phyloP scores from a whole-genome alignment of 1,140 invertebrate genomes.

The Saccostrea echinata region DNA sequence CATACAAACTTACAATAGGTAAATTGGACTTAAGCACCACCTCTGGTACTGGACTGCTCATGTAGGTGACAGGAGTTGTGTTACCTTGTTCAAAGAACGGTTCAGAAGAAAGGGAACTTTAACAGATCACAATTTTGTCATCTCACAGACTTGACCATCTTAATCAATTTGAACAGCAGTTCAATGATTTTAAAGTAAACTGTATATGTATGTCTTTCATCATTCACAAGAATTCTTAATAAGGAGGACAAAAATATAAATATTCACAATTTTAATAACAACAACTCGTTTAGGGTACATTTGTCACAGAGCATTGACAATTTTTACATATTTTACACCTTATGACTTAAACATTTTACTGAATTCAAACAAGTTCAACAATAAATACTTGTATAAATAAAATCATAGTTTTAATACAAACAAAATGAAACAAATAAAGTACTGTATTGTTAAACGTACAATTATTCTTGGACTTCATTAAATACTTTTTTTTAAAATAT shows the following conservation, averaged over 20 bases:
- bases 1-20: no score
- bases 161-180: no score
- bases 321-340: background rate
- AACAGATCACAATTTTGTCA: no score
- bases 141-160: no score
- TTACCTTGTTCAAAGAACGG: no score
- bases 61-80: no score
- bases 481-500: background rate
- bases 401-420: background rate
- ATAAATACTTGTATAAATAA: constrained; percentile 1
- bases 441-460: background rate
- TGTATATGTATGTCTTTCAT: no score
- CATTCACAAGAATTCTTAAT: background rate
- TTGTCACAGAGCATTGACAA: background rate
- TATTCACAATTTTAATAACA: constrained; percentile 34
- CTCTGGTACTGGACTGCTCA: no score
- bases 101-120: no score
- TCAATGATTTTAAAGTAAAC: no score
- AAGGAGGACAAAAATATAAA: background rate
- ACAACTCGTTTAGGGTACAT: constrained; percentile 20
- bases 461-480: background rate
- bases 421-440: background rate
- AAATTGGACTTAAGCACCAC: no score
- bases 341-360: background rate
- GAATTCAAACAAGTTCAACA: background rate